These are phyloP conservation scores for Copidosoma floridanum DNA, from an alignment of 1,140 invertebrate genomes.

Conservation along the genomic window DNA sequence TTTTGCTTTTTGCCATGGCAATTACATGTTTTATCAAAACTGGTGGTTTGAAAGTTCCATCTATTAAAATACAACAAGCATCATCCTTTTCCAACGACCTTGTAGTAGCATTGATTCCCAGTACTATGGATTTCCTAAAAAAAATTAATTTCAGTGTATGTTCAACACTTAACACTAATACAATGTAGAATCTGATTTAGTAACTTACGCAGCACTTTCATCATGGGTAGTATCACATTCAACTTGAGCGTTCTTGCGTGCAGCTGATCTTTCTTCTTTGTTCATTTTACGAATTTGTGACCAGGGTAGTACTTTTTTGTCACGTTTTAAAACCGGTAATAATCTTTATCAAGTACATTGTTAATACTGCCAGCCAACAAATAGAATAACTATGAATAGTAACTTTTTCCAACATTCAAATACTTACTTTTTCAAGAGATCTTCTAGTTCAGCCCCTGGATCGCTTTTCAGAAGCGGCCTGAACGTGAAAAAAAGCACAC, in stretches of 20 bases:
- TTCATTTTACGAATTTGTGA: constrained; percentile 37
- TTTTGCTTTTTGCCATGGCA: constrained; percentile 44
- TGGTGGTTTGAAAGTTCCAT: constrained; percentile 42
- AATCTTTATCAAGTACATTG: too few species aligned
- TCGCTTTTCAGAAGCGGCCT: constrained; percentile 41
- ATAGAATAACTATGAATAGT: too few species aligned
- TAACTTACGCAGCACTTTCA: not conserved
- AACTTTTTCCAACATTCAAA: constrained; percentile 1
- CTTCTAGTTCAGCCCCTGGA: constrained; percentile 25
- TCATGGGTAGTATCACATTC: not conserved
- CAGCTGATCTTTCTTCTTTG: constrained; percentile 40
- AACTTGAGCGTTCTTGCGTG: constrained; percentile 26
- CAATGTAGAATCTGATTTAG: too few species aligned
- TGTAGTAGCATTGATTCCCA: constrained; percentile 50
- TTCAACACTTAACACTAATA: not conserved
- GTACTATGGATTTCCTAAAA: constrained; percentile 41
- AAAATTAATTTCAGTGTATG: not conserved
- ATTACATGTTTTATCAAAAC: constrained; percentile 50
- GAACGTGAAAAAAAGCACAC: constrained; percentile 16
- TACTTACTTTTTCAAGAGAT: constrained; percentile 38
- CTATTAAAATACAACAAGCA: constrained; percentile 44
- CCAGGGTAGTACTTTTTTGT: constrained; percentile 36
- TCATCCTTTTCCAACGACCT: constrained; percentile 44
- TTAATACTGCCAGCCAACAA: too few species aligned
- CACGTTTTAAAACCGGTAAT: constrained; percentile 33